A percentile compares a stretch with the other conserved stretches of the same genome.
These are phyloP conservation scores for Autographa gamma DNA, from an alignment of 2,888 invertebrate genomes.

Conservation along the genomic window DNA sequence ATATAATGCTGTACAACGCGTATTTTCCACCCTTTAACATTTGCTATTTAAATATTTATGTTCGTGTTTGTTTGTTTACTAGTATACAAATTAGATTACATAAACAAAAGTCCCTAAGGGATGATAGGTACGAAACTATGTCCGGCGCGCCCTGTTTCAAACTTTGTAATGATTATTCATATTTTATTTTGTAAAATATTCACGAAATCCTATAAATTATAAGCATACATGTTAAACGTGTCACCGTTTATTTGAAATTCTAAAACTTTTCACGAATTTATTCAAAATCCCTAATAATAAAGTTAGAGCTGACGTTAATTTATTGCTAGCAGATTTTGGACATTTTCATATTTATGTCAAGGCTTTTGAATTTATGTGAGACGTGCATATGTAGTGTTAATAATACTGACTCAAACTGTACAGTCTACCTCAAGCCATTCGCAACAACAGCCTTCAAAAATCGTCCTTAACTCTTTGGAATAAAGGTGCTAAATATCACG, in stretches of 20 bases:
- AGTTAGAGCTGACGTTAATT: not conserved
- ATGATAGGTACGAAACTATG: not conserved
- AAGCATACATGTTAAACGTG: not conserved
- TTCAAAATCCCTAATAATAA: not conserved
- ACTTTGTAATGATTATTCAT: not conserved
- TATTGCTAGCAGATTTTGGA: slow-evolving; percentile 1
- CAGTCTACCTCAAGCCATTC: not conserved
- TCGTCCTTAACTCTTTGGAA: not conserved
- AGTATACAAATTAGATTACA: not conserved
- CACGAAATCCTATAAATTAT: slow-evolving; percentile 2
- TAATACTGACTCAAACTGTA: not conserved
- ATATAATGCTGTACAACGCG: slow-evolving; percentile 33
- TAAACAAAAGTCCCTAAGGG: not conserved
- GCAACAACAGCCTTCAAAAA: not conserved
- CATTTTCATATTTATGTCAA: not conserved
- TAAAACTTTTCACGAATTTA: not conserved
- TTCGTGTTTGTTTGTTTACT: slow-evolving; percentile 21
- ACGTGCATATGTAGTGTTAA: not conserved
- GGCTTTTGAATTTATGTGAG: not conserved
- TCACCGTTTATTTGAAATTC: not conserved
- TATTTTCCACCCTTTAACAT: slow-evolving; percentile 39
- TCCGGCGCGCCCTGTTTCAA: slow-evolving; percentile 1
- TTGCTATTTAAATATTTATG: slow-evolving; percentile 38
- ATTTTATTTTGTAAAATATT: not conserved
- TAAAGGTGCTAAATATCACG: slow-evolving; percentile 23